These are phyloP conservation scores for Manis crassicaudata DNA, from an alignment of 2,797 vertebrate species.

Conservation along the genomic window DNA sequence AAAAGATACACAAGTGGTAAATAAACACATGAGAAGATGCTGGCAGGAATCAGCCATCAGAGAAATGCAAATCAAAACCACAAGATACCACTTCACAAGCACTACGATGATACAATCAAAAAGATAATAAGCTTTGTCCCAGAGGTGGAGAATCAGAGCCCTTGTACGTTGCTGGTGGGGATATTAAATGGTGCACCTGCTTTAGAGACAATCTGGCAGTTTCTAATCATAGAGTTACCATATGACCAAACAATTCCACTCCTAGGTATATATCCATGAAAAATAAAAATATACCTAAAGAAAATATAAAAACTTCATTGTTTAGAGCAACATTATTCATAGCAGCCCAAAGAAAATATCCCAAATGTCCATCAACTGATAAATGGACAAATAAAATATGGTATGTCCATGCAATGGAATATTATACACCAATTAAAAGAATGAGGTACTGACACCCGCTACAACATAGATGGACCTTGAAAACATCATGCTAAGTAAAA, in stretches of 20 bases:
- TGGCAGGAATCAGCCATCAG: not conserved
- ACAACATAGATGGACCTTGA: not conserved
- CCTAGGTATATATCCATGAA: not conserved
- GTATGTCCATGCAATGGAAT: not conserved
- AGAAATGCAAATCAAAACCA: not conserved
- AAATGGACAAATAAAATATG: not conserved
- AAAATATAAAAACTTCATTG: not conserved
- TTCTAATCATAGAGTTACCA: not conserved
- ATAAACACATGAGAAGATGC: not conserved
- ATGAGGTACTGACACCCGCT: not conserved
- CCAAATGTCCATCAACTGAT: not conserved
- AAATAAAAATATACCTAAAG: not conserved
- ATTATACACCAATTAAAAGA: not conserved
- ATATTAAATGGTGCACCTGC: not conserved
- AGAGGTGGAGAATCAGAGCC: not conserved
- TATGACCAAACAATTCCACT: not conserved
- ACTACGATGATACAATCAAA: not conserved
- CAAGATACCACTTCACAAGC: not conserved
- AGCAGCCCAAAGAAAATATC: not conserved
- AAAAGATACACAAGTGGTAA: not conserved
- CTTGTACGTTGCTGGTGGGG: not conserved
- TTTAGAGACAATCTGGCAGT: not conserved
- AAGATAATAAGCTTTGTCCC: not conserved
- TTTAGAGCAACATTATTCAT: not conserved
- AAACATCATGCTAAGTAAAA: not conserved